Evolutionary conservation across 2,113 vertebrate species (phyloP).

Genomic region (Oplegnathus fasciatus): DNA sequence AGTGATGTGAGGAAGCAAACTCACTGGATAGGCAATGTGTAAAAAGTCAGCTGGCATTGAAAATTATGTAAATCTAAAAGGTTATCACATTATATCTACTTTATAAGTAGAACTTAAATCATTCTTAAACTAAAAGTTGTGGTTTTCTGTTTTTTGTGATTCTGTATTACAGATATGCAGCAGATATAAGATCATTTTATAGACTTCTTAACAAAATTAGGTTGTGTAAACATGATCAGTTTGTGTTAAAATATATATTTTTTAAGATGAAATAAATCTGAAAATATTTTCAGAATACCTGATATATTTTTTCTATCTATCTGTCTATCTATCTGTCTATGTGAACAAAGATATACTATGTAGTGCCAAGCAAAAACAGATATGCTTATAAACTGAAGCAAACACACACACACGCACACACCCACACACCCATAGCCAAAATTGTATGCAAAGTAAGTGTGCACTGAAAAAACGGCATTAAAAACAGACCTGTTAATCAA

Average conservation of each 20-base stretch:
- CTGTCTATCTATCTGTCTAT: background rate
- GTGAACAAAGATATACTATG: slow-evolving; percentile 23
- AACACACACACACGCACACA: slow-evolving; percentile 26
- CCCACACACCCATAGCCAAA: slow-evolving; percentile 23
- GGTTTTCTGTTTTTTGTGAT: slow-evolving; percentile 39
- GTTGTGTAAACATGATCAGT: slow-evolving; percentile 34
- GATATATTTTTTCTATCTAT: background rate
- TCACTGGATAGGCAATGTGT: background rate
- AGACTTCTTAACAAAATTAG: background rate
- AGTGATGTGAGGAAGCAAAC: background rate
- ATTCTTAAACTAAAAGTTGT: slow-evolving; percentile 31
- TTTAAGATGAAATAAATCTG: slow-evolving; percentile 47
- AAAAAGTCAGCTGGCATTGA: slow-evolving; percentile 42
- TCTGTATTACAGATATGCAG: slow-evolving; percentile 44
- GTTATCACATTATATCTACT: slow-evolving; percentile 81
- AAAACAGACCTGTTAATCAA: slow-evolving; percentile 72
- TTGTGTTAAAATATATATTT: slow-evolving; percentile 36
- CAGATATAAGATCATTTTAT: slow-evolving; percentile 16
- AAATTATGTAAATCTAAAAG: slow-evolving; percentile 83
- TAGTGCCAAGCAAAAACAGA: slow-evolving; percentile 21
- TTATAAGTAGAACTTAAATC: slow-evolving; percentile 83
- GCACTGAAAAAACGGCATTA: slow-evolving; percentile 50
- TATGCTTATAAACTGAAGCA: slow-evolving; percentile 29
- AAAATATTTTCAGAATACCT: slow-evolving; percentile 19
- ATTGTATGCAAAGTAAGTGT: slow-evolving; percentile 74